Base-by-base conservation (phyloP, 2,113 vertebrate genomes). In the Urocynchramus pylzowi region DNA sequence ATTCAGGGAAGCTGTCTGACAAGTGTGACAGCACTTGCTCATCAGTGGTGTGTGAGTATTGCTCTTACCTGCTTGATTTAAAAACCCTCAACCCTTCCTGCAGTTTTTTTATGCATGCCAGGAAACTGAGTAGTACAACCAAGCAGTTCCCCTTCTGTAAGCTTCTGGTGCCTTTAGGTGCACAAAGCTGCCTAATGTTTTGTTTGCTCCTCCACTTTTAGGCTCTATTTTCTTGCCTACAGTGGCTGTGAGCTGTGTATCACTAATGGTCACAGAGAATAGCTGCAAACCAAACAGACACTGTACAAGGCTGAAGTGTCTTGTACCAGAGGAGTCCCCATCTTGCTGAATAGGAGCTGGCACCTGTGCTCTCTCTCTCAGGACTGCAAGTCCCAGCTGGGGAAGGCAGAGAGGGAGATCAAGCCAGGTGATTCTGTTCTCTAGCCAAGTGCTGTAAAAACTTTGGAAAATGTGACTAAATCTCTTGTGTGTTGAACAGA, bases 21-120 rank as follows among this genome's bases (percentile, higher is more conserved):
- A 86, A 56, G 42, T 63, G 57, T 97, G 92, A 61, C 82, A 87
- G 79, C 57, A n/a, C 61, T 90, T 96, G 44, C 45, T 94, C 68
- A 87, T 80, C 73, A 75, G 42, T 87, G 31, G 33, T 64, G 91
- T 84, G 65, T 82, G 28, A 87, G 28, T 33, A 26, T 31, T 79
- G 47, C 65, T 68, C 61, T 95, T 73, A 93, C 20, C 45, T 83
- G 10, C 63, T 61, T 78, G 49, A 89, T 79, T 74, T 37, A 70
- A 78, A 76, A 59, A 12, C 3, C 27, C 45, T 30, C 49, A 35
- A 24, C 10, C 5, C 4, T 16, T 37, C 16, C 18, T 30, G 13
- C 11, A 47, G 22, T 41, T 16, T 60, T 53, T 57, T 50, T 16
- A 9, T 3, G 30, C 6, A n/a, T 39, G 37, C 15, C 50, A 67